Evolutionary conservation across 2,113 vertebrate genomes (phyloP).

Genomic region (Macrotis lagotis): DNA sequence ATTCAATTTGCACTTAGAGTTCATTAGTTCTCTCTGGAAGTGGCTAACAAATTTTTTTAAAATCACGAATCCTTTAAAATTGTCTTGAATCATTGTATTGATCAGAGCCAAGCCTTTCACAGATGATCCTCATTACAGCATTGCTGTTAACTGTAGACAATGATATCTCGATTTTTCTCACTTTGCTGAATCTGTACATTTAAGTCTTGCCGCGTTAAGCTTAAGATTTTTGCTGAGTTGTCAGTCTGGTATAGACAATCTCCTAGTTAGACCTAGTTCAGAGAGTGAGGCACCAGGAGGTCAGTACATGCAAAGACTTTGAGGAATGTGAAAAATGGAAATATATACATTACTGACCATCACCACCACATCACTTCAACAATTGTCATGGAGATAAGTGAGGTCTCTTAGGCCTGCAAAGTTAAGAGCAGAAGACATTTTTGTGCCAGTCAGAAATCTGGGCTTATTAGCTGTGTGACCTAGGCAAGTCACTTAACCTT

Average conservation of each 20-base stretch:
- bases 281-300: neutral
- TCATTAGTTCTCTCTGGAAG: neutral
- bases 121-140: neutral
- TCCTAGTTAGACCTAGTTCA: neutral
- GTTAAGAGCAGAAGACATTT: neutral
- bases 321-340: neutral
- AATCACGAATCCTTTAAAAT: neutral
- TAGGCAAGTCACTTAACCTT: neutral
- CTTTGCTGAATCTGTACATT: neutral
- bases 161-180: neutral
- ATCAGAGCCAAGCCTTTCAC: neutral
- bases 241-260: neutral
- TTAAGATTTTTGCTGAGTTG: neutral
- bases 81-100: neutral
- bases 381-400: neutral
- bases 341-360: neutral
- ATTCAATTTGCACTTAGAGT: neutral
- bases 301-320: neutral
- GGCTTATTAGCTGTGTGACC: neutral
- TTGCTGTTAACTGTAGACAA: neutral
- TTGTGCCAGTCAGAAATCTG: neutral
- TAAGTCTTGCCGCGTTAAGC: neutral
- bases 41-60: neutral
- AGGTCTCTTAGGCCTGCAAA: neutral
- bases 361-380: neutral